Evolutionary conservation across 2,113 vertebrate genomes (phyloP).

Genomic region (Neogale vison): DNA sequence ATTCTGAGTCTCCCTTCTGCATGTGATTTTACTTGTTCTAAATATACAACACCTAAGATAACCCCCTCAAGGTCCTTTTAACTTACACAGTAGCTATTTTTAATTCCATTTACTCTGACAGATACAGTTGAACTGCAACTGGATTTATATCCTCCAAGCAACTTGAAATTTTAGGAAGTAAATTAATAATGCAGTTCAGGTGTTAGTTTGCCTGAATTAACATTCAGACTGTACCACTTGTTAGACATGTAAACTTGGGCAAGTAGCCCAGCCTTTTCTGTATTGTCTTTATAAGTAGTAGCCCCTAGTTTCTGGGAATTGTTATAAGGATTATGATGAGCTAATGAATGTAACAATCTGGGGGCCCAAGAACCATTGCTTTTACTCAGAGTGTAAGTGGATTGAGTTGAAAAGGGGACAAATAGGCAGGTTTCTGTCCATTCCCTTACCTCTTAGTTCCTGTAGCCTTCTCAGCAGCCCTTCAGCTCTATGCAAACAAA

Average conservation of each 20-base stretch:
- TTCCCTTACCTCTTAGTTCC: background rate
- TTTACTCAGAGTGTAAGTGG: background rate
- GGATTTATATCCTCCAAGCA: background rate
- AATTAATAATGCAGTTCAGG: background rate
- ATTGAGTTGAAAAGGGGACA: background rate
- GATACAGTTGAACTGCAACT: background rate
- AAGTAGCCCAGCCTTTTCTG: background rate
- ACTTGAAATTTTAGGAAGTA: slow-evolving; percentile 33
- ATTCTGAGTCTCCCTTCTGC: background rate
- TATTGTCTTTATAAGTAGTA: background rate
- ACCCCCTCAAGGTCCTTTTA: background rate
- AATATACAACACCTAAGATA: background rate
- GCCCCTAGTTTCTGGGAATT: background rate
- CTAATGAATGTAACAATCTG: background rate
- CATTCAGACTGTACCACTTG: background rate
- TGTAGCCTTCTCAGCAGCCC: background rate
- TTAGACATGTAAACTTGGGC: background rate
- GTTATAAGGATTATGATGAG: background rate
- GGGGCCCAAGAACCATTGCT: background rate
- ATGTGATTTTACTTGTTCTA: background rate
- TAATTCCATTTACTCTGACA: background rate
- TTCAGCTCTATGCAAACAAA: background rate
- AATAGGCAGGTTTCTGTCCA: background rate
- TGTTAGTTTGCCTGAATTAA: slow-evolving; percentile 4
- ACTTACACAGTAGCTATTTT: background rate